These are phyloP conservation scores for Tupaia chinensis DNA, from an alignment of 2,113 vertebrate species.

Conservation along the genomic window DNA sequence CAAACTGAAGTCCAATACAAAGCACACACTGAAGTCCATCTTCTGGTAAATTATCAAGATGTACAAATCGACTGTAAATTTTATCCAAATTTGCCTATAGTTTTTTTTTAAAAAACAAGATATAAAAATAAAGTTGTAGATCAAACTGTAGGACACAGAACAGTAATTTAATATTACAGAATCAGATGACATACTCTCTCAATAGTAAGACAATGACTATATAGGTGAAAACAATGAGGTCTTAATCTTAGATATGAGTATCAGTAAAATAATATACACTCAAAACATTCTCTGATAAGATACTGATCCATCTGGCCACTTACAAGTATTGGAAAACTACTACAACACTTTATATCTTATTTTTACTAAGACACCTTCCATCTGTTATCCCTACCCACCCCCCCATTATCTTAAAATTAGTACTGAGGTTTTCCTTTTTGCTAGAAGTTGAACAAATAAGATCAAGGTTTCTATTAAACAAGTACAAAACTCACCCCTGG, in stretches of 20 bases:
- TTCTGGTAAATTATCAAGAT: slow-evolving; percentile 86
- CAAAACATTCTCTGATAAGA: background rate
- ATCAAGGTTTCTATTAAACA: slow-evolving; percentile 6
- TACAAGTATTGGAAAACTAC: slow-evolving; percentile 34
- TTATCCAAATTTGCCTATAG: slow-evolving; percentile 75
- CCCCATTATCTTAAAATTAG: slow-evolving; percentile 23
- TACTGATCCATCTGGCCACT: background rate
- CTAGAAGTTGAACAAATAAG: background rate
- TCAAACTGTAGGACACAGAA: background rate
- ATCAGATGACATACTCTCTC: background rate
- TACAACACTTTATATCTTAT: slow-evolving; percentile 26
- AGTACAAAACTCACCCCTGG: slow-evolving; percentile 84
- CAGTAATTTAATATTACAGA: background rate
- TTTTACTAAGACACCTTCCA: slow-evolving; percentile 26
- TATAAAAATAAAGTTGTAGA: background rate
- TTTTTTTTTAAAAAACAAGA: background rate
- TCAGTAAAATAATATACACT: slow-evolving; percentile 9
- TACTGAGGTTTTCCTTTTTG: slow-evolving; percentile 41
- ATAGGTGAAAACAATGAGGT: background rate
- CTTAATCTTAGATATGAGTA: slow-evolving; percentile 20
- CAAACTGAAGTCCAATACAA: slow-evolving; percentile 88
- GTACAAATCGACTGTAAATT: slow-evolving; percentile 83
- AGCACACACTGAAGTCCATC: slow-evolving; percentile 87
- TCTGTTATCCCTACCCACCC: background rate
- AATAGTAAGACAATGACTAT: slow-evolving; percentile 36